These are phyloP conservation scores for Sebastes iracundus DNA, from an alignment of 2,797 vertebrate genomes.

Conservation along the genomic window DNA sequence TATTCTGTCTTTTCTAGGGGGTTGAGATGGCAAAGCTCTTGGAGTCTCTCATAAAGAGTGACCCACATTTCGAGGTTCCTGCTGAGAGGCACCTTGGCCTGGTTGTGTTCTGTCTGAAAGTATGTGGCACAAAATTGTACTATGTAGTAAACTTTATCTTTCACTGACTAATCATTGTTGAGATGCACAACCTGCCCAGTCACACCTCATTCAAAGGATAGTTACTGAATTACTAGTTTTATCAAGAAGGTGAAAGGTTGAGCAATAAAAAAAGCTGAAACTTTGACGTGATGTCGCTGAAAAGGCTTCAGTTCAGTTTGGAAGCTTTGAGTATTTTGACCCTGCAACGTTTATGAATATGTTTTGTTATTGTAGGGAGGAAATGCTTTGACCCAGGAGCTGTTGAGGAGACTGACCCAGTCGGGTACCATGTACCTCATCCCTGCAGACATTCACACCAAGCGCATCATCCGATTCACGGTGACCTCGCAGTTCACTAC, in stretches of 20 bases:
- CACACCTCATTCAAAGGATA: constrained; percentile 49
- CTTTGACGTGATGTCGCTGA: neutral
- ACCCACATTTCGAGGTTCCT: constrained; percentile 93
- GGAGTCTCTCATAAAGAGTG: constrained; percentile 89
- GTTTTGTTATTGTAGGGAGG: constrained; percentile 82
- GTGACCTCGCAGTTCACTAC: constrained; percentile 96
- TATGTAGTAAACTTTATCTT: neutral
- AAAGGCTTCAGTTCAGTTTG: neutral
- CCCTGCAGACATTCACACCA: constrained; percentile 88
- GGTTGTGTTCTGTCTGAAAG: constrained; percentile 95
- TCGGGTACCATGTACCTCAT: constrained; percentile 92
- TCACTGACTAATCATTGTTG: constrained; percentile 51
- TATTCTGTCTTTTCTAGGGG: constrained; percentile 79
- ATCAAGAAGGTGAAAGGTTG: constrained; percentile 1
- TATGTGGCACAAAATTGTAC: constrained; percentile 9
- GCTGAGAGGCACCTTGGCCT: constrained; percentile 93
- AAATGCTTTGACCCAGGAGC: constrained; percentile 90
- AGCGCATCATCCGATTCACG: constrained; percentile 93
- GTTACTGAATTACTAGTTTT: neutral
- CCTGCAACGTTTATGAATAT: neutral
- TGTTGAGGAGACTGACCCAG: constrained; percentile 87
- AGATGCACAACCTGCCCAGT: neutral
- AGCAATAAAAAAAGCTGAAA: neutral
- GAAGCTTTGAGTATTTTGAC: too few relatives aligned
- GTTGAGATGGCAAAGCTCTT: constrained; percentile 94